phyloP scores from a whole-genome alignment of 2,888 invertebrate genomes.

The Epinotia demarniana region DNA sequence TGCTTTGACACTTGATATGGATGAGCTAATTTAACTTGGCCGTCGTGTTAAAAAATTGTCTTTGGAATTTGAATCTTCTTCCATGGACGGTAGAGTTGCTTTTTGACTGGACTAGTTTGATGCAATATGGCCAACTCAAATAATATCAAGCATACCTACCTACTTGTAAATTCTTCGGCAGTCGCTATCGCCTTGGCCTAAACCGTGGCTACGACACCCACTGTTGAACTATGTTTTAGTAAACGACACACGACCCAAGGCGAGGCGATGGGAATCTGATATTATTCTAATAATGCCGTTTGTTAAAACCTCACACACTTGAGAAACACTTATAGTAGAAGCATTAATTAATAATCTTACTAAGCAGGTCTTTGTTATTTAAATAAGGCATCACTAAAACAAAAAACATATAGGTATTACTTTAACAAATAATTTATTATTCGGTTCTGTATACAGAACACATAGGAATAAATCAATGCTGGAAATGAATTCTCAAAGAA shows the following conservation, averaged over 20 bases:
- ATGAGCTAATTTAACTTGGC: no score
- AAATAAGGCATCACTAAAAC: conserved; percentile 9
- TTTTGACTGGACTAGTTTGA: no score
- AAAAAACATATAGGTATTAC: neutral
- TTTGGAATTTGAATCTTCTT: no score
- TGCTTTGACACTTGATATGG: neutral
- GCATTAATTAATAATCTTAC: conserved; percentile 1
- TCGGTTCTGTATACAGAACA: neutral
- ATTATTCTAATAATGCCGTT: conserved; percentile 32
- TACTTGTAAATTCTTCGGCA: conserved; percentile 35
- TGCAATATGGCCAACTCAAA: no score
- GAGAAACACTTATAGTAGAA: conserved; percentile 5
- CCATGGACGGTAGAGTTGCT: no score
- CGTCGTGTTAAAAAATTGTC: no score
- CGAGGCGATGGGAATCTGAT: conserved; percentile 30
- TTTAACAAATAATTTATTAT: conserved; percentile 1
- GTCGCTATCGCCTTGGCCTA: conserved; percentile 58
- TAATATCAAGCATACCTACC: neutral
- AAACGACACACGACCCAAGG: conserved; percentile 33
- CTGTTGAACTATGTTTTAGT: conserved; percentile 49
- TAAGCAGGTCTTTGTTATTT: neutral
- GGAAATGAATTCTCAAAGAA: neutral
- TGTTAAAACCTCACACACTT: conserved; percentile 21
- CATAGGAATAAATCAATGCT: neutral
- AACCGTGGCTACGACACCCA: conserved; percentile 60